Percentiles rank a stretch among this genome's conserved stretches.
Conservation (phyloP, 2,888 invertebrate species). For the Drosophila setosimentum region DNA sequence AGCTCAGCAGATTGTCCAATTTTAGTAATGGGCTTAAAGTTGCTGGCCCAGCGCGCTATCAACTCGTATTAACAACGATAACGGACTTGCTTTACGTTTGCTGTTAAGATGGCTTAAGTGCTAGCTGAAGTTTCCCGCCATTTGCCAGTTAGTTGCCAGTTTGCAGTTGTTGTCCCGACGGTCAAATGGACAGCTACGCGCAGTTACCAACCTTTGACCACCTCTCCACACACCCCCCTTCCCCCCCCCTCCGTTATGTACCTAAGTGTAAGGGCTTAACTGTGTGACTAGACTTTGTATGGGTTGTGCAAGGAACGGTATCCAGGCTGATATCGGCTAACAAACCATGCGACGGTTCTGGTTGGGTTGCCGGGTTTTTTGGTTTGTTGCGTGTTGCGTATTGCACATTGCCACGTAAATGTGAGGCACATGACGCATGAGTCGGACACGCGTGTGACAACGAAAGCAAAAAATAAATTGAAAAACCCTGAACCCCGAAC, state of each 20-base stretch:
- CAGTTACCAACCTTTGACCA: slow-evolving; percentile 6
- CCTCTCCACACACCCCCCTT: not conserved
- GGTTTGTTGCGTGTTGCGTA: slow-evolving; percentile 19
- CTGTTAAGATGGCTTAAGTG: not conserved
- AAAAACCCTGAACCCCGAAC: not conserved
- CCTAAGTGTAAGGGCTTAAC: slow-evolving; percentile 22
- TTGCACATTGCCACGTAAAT: slow-evolving; percentile 27
- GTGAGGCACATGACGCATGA: slow-evolving; percentile 36
- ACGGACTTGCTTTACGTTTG: not conserved
- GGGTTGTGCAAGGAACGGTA: slow-evolving; percentile 30
- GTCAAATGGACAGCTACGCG: slow-evolving; percentile 41
- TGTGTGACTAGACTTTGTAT: slow-evolving; percentile 48
- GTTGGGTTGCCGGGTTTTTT: slow-evolving; percentile 1
- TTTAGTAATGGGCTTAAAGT: not conserved
- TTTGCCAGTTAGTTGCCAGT: slow-evolving; percentile 19
- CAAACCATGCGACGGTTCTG: slow-evolving; percentile 1
- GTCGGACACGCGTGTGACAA: slow-evolving; percentile 42
- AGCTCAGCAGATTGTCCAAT: not conserved
- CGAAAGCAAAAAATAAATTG: slow-evolving; percentile 8
- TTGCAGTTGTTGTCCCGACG: slow-evolving; percentile 37
- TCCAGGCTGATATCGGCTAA: slow-evolving; percentile 23
- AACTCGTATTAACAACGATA: not conserved
- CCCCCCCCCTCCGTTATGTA: slow-evolving; percentile 1
- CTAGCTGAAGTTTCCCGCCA: slow-evolving; percentile 28
- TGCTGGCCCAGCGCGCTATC: not conserved